Base-by-base conservation (phyloP, 2,888 invertebrate species). In the Spilarctia lutea region DNA sequence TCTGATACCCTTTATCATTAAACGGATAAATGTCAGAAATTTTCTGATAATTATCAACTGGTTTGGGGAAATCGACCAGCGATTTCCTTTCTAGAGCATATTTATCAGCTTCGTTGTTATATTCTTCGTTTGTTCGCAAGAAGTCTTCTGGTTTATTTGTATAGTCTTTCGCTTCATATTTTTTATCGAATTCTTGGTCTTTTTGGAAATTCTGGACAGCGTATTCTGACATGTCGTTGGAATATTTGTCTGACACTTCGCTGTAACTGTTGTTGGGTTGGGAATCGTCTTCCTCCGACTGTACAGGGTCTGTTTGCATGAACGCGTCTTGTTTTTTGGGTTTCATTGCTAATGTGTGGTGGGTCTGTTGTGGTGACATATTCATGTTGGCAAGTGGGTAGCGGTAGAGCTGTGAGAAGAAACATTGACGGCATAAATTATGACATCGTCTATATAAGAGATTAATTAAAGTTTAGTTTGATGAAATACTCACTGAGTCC, bases 291-390 rank as follows among this genome's bases (percentile, higher is more conserved):
- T 94, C 95, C 6, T 94, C 94, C 0, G 90, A 91, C 0, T 87
- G 88, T 0, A 94, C 89, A 0, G 96, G 95, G 76, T 96, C 96
- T 0, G 96, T 96, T 79, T 96, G 96, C 94, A 96, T 96, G 69
- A 94, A 87, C 0, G 96, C 96, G 75, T 96, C 96, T 63, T 96
- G 96, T 60, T 95, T 96, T 42, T 91, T 91, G 0, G 95, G 94
- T 75, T 92, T 95, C 1, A 74, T 70, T 78, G 76, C 7, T 16
- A 76, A 76, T 0, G 76, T 42, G 35, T 39, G 68, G 2, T 74
- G 71, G 2, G 83, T 75, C 18, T 86, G 87, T 0, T 85, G 87
- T 0, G 91, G 89, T 0, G 91, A 84, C 7, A 92, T 81, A 0
- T 92, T 85, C 3, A 92, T 87, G 74, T 87, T 90, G 16, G 91